Percentiles rank a stretch among this genome's conserved stretches.
Evolutionary conservation across 2,888 invertebrate genomes (phyloP).

Genomic region (Kryphioiulus occultus): DNA sequence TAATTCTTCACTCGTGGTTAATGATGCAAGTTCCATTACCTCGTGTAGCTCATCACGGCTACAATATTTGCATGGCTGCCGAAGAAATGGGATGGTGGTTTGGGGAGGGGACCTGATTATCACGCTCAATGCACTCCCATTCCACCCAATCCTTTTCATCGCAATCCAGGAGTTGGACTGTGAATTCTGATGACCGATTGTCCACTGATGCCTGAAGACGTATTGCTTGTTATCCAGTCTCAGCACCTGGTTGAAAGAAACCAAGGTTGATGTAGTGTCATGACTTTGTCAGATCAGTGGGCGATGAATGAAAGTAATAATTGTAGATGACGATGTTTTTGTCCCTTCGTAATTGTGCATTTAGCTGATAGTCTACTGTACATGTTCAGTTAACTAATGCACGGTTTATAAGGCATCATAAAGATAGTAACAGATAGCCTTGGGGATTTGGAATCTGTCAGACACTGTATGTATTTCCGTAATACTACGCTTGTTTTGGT

Average conservation of each 20-base stretch:
- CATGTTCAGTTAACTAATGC: no score
- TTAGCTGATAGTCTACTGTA: no score
- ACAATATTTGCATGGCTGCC: conserved; percentile 23
- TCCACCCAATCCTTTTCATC: background rate
- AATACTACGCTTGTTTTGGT: no score
- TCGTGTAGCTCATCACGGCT: conserved; percentile 6
- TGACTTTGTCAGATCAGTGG: no score
- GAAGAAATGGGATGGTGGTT: background rate
- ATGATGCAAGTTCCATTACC: conserved; percentile 31
- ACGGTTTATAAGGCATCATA: no score
- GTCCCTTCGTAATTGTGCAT: background rate
- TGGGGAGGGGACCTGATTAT: background rate
- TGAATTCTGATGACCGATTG: background rate
- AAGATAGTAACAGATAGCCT: no score
- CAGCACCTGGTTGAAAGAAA: background rate
- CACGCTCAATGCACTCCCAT: background rate
- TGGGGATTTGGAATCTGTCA: no score
- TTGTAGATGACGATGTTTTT: background rate
- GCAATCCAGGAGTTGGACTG: background rate
- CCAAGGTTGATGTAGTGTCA: no score
- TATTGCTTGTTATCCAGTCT: background rate
- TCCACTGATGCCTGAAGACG: background rate
- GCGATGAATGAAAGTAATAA: no score
- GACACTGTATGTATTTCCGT: no score
- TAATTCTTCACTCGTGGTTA: conserved; percentile 20